Base-by-base conservation (phyloP, 1,140 invertebrate species). In the Laodelphax striatellus region DNA sequence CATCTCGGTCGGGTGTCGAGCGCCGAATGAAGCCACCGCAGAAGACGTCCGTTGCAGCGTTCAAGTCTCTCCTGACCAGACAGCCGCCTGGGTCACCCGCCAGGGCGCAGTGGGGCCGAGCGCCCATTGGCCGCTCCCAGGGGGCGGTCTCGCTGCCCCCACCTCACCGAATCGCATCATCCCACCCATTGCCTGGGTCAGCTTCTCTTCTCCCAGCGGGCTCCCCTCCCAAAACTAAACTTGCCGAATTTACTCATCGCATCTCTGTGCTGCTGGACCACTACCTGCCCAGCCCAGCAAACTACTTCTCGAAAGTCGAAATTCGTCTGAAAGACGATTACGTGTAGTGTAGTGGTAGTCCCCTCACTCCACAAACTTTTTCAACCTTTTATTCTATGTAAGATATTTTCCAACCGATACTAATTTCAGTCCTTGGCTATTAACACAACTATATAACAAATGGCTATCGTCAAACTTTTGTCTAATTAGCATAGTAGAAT, bases 31-130 rank as follows among this genome's bases (percentile, higher is more conserved):
- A 41, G 46, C 54, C 43, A 62, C 57, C 57, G 57, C 61, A 60
- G 17, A 42, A 58, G 55, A 63, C 38, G 53, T 46, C 44, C 43
- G 61, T 28, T 66, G 76, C 75, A 75, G 76, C 76, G 72, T 70
- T 69, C 71, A 72, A 74, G 73, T 69, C 70, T 71, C 67, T 67
- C 70, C 67, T 68, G 66, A n/a, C 57, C 63, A 50, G 59, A 38
- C 52, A 53, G 52, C 57, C n/a, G n/a, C 55, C 24, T 28, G 24
- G 24, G 24, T 50, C 53, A 54, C 57, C 55, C 64, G 64, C 55
- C 64, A 28, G 24, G 24, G 24, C 24, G 10, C 3, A 5, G 34
- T 3, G 34, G 34, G 34, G 34, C 68, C 64, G 68, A 46, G 10
- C 38, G 50, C 60, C 52, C 63, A 55, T 63, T 65, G 63, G 65